A percentile compares a stretch with the other conserved stretches of the same genome.
Evolutionary conservation across 2,113 vertebrate species (phyloP).

Genomic region (Caranx ignobilis): DNA sequence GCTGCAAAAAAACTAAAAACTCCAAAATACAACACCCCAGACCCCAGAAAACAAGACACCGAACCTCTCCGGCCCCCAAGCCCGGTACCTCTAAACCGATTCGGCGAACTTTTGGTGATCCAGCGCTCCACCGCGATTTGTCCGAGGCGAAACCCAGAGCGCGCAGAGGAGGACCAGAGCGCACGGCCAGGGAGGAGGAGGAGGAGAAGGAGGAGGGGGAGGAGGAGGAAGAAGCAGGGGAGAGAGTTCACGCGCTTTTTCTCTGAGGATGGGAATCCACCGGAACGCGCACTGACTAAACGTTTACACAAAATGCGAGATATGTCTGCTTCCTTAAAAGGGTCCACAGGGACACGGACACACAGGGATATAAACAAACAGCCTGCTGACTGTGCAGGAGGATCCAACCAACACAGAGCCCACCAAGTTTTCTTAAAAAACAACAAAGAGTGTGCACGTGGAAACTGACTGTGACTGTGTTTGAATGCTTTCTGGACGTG

Average conservation of each 20-base stretch:
- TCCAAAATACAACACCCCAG: background rate
- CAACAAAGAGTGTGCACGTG: background rate
- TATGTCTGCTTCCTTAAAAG: constrained; percentile 67
- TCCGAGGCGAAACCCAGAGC: constrained; percentile 64
- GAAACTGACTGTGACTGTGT: background rate
- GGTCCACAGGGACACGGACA: background rate
- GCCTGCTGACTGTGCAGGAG: background rate
- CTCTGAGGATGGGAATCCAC: background rate
- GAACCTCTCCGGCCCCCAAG: constrained; percentile 27
- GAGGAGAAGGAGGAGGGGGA: constrained; percentile 10
- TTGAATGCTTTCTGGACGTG: background rate
- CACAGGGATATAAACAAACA: constrained; percentile 10
- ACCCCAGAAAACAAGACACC: background rate
- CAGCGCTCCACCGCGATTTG: constrained; percentile 57
- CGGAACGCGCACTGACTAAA: constrained; percentile 43
- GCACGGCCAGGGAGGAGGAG: constrained; percentile 38
- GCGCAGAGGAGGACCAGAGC: constrained; percentile 72
- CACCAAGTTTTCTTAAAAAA: too few species aligned
- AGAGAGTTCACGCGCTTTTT: constrained; percentile 52
- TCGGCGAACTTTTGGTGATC: constrained; percentile 57
- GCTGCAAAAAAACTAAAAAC: constrained; percentile 20
- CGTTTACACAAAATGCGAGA: constrained; percentile 44
- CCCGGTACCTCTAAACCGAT: constrained; percentile 29
- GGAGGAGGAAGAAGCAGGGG: constrained; percentile 25
- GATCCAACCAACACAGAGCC: background rate